Evolutionary conservation across 2,888 invertebrate genomes (phyloP), one percentile per base, ranked within the genome.

Genomic region (Andrena bucephala): DNA sequence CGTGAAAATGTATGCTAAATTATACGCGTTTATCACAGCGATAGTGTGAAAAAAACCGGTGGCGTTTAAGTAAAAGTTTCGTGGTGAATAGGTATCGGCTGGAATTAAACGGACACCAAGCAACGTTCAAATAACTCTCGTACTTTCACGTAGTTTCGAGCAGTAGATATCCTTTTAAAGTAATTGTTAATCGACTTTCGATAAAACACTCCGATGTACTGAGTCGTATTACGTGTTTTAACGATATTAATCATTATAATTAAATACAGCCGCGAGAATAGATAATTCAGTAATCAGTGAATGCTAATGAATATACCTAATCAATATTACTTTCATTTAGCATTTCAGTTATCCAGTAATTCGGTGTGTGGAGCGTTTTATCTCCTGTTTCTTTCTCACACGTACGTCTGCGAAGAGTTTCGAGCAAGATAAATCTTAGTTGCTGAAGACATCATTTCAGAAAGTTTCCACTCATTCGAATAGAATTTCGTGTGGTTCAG

Each of bases 1-100:
- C 5, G 52, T 2, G 68, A n/a, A 72, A 83, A 81, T 82, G 16
- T 72, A 83, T 83, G 82, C 76, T 77, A 83, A 83, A 60, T 83
- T 76, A 83, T 83, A 83, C 83, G 36, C 83, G 72, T 68, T 81
- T 83, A 52, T 69, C 68, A 10, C 59, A 13, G 42, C 4, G 13
- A 29, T 59, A 60, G 65, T 36, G 62, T 27, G 82, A 54, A 52
- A 60, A 59, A 76, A 29, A 57, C 20, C 57, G 10, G 10, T 20
- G 65, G 20, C 50, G n/a, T 20, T 33, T 48, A 62, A 48, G 27
- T 33, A 67, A 67, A 78, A 72, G 52, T 67, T 67, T 29, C 24
- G 1, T 6, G 7, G 6, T 7, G 2, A 33, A 50, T 27, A 24
- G 57, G 70, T 71, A 71, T 79, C 57, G 67, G 79, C 63, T 62